phyloP scores from a whole-genome alignment of 2,797 vertebrate species.

The Eupleurogrammus muticus region DNA sequence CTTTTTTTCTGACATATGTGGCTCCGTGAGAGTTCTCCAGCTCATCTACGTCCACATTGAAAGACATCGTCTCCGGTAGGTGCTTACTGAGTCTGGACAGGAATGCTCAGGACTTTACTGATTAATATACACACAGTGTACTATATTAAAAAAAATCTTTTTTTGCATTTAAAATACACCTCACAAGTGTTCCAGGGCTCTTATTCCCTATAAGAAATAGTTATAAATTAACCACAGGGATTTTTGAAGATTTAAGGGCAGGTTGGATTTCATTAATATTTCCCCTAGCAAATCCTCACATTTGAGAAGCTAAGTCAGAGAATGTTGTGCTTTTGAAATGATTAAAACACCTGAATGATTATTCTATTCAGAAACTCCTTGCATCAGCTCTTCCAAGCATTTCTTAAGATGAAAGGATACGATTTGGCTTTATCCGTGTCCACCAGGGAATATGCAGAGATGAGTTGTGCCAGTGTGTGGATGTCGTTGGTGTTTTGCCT shows the following conservation, averaged over 20 bases:
- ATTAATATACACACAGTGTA: not conserved
- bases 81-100: slow-evolving; percentile 93
- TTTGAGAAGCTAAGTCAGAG: not conserved
- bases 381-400: not conserved
- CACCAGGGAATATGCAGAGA: slow-evolving; percentile 97
- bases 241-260: too few species aligned
- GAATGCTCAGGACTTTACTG: slow-evolving; percentile 53
- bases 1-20: slow-evolving; percentile 94
- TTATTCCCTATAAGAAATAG: not conserved
- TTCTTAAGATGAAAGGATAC: slow-evolving; percentile 88
- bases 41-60: slow-evolving; percentile 96
- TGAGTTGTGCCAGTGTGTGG: slow-evolving; percentile 96
- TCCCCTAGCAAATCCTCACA: not conserved
- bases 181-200: not conserved
- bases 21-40: slow-evolving; percentile 98
- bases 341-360: not conserved
- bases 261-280: not conserved
- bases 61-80: slow-evolving; percentile 93
- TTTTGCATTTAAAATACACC: not conserved
- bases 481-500: slow-evolving; percentile 96
- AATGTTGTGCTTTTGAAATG: not conserved
- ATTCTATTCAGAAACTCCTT: not conserved
- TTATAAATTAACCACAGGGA: too few species aligned
- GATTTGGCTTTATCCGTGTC: slow-evolving; percentile 96
- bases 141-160: not conserved